These are phyloP conservation scores for Ptychobarbus kaznakovi DNA, from an alignment of 2,797 vertebrate species.

Conservation along the genomic window DNA sequence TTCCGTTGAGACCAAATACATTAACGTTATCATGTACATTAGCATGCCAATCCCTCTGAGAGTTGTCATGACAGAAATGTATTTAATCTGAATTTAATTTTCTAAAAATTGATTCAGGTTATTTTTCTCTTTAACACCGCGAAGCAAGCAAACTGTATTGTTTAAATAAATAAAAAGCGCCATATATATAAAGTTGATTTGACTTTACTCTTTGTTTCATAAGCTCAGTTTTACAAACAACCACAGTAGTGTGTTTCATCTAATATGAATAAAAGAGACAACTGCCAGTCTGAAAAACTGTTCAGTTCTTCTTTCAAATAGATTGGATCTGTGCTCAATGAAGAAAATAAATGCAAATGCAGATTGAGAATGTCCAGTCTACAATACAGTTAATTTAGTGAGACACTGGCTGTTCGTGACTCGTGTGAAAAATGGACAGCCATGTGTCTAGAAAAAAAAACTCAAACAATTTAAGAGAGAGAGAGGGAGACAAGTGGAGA, in stretches of 20 bases:
- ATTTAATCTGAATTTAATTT: too few relatives aligned
- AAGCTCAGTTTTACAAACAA: not conserved
- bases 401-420: conserved; percentile 47
- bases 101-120: too few relatives aligned
- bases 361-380: conserved; percentile 14
- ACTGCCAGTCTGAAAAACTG: too few relatives aligned
- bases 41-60: too few relatives aligned
- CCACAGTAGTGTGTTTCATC: not conserved
- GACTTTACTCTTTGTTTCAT: not conserved
- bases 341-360: conserved; percentile 4
- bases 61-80: too few relatives aligned
- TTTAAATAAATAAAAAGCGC: too few relatives aligned
- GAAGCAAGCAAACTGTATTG: too few relatives aligned
- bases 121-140: too few relatives aligned
- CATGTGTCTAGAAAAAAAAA: conserved; percentile 68
- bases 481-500: conserved; percentile 32
- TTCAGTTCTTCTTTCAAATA: not conserved
- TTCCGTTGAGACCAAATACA: too few relatives aligned
- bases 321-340: not conserved
- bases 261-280: too few relatives aligned
- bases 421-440: conserved; percentile 77
- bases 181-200: too few relatives aligned
- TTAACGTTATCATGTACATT: too few relatives aligned
- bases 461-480: not conserved
- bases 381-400: conserved; percentile 51